Evolutionary conservation across 2,797 vertebrate species (phyloP), one percentile per base, ranked within the genome.

Genomic region (Gephyroberyx darwinii): DNA sequence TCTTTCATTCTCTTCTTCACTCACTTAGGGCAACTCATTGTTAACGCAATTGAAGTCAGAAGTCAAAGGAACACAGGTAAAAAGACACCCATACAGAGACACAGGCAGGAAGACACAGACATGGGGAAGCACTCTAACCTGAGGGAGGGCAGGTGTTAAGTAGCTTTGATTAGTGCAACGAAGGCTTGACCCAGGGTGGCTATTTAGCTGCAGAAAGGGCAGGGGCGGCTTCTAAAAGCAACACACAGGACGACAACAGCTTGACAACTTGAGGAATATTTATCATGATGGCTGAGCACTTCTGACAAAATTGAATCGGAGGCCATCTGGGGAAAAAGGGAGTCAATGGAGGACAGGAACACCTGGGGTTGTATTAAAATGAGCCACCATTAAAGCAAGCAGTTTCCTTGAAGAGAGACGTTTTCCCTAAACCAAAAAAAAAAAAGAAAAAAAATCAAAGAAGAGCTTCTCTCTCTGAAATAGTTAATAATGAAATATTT

Each of bases 161-260:
- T 88, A 87, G 91, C 95, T 94, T 52, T 95, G 94, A 90, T 95
- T 96, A 96, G 94, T 93, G 93, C 91, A 90, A 92, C 91, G 91
- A 89, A 93, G 92, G 92, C 86, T 83, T 75, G 87, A 90, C 87
- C 93, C 94, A 79, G 76, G 89, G 83, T 89, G 94, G 92, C 93
- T 89, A 90, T 74, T 94, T 91, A 90, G 92, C 93, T 89, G 93
- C 78, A 45, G 90, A 77, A 94, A 95, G 93, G 93, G 91, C 91
- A 95, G 91, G 70, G 92, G 92, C 86, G 91, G 83, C 89, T 94
- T 97, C 94, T 97, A 95, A 87, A 95, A 95, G 92, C 91, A 94
- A 91, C 81, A 94, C 93, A 93, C 86, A 92, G 82, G 71, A 84
- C 82, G 75, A 88, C 78, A 82, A 78, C 84, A n/a, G n/a, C n/a